Conservation (phyloP, 1,140 invertebrate species). For the Adoxophyes honmai region DNA sequence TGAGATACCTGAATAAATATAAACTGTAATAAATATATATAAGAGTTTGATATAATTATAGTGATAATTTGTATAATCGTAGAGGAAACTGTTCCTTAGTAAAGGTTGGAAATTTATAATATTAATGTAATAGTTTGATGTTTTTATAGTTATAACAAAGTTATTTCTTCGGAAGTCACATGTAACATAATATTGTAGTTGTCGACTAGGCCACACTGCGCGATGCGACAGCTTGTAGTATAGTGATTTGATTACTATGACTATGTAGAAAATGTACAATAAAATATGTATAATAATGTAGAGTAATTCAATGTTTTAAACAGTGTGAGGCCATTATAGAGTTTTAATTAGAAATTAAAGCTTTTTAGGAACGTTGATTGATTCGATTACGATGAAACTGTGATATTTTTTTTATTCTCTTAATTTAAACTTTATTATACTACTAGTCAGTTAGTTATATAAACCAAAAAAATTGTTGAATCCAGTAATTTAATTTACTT, state of each 20-base stretch:
- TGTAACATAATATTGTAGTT: not conserved
- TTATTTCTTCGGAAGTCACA: not conserved
- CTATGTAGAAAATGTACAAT: conserved; percentile 41
- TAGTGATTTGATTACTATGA: conserved; percentile 1
- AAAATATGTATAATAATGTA: conserved; percentile 20
- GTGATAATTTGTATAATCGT: not conserved
- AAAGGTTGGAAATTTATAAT: not conserved
- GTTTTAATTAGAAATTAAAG: conserved; percentile 25
- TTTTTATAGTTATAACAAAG: not conserved
- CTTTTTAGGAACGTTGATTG: conserved; percentile 33
- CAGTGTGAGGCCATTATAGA: conserved; percentile 43
- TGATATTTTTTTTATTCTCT: too few species aligned
- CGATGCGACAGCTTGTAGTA: conserved; percentile 14
- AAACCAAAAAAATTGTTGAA: too few species aligned
- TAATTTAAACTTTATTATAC: too few species aligned
- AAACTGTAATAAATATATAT: not conserved
- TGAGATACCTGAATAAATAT: not conserved
- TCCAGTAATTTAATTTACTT: too few species aligned
- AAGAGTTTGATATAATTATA: not conserved
- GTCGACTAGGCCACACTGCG: conserved; percentile 3
- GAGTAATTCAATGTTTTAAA: conserved; percentile 44
- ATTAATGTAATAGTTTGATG: conserved; percentile 4
- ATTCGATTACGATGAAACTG: conserved; percentile 17
- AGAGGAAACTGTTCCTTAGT: not conserved
- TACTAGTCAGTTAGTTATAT: too few species aligned